phyloP scores from a whole-genome alignment of 2,113 vertebrate genomes.

The Platichthys stellatus region DNA sequence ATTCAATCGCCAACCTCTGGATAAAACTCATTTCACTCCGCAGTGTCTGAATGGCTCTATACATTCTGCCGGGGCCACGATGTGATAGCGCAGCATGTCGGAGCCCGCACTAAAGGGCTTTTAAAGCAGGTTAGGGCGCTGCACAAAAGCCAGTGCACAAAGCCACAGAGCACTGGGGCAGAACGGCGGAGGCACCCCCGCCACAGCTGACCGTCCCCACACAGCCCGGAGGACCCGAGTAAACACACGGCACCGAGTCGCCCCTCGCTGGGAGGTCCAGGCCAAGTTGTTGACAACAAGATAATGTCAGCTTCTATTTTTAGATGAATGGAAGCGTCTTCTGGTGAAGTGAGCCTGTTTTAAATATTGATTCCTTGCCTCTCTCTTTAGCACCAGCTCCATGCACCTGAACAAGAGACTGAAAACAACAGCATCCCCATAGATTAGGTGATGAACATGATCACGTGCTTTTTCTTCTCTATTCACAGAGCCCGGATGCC shows the following conservation, averaged over 20 bases:
- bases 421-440: background rate
- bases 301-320: constrained; percentile 61
- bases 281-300: constrained; percentile 51
- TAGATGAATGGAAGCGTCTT: constrained; percentile 39
- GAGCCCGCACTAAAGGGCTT: constrained; percentile 45
- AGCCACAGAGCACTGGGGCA: constrained; percentile 37
- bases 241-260: constrained; percentile 38
- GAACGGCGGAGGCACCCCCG: constrained; percentile 33
- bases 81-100: constrained; percentile 47
- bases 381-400: constrained; percentile 4
- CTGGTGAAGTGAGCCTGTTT: constrained; percentile 25
- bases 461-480: background rate
- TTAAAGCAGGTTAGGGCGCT: constrained; percentile 48
- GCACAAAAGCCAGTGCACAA: constrained; percentile 43
- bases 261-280: constrained; percentile 34
- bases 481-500: background rate
- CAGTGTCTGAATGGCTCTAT: constrained; percentile 57
- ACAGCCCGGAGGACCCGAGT: constrained; percentile 38
- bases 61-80: constrained; percentile 42
- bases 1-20: constrained; percentile 64
- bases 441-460: background rate
- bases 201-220: constrained; percentile 50
- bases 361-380: constrained; percentile 51
- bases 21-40: constrained; percentile 63
- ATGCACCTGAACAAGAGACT: constrained; percentile 4